phyloP scores from a whole-genome alignment of 1,140 invertebrate genomes.

The Nasonia vitripennis region DNA sequence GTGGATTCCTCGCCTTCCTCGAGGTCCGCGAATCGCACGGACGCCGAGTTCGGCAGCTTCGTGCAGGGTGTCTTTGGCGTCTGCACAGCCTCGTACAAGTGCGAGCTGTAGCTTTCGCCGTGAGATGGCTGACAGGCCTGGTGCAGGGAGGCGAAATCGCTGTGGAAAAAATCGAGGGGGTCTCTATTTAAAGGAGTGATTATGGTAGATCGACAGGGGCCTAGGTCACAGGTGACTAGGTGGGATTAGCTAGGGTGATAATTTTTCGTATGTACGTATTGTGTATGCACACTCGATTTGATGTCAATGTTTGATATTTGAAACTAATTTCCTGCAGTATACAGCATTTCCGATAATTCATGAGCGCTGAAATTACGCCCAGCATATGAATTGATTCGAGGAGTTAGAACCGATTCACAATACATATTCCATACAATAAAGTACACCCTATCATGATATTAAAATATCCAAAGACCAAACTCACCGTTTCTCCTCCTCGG shows the following conservation, averaged over 20 bases:
- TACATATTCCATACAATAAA: too few species aligned
- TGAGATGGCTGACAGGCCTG: conserved; percentile 74
- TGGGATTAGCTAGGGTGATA: background rate
- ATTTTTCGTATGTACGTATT: too few species aligned
- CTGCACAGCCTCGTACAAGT: conserved; percentile 76
- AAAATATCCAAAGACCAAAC: too few species aligned
- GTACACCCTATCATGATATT: too few species aligned
- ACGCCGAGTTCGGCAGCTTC: conserved; percentile 80
- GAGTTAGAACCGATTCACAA: too few species aligned
- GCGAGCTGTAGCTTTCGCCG: conserved; percentile 78
- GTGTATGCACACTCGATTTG: too few species aligned
- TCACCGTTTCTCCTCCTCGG: conserved; percentile 69
- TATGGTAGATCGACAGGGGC: background rate
- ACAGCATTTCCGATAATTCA: too few species aligned
- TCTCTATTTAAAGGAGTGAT: background rate
- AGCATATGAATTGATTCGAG: too few species aligned
- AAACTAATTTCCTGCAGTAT: background rate
- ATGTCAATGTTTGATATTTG: too few species aligned
- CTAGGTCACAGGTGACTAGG: too few species aligned
- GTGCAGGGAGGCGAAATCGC: conserved; percentile 72
- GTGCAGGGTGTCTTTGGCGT: conserved; percentile 79
- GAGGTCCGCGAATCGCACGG: conserved; percentile 78
- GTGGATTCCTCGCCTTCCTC: conserved; percentile 82
- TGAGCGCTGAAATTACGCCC: too few species aligned
- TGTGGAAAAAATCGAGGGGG: conserved; percentile 43